Conservation (phyloP, 2,797 vertebrate species). For the Megalops cyprinoides region DNA sequence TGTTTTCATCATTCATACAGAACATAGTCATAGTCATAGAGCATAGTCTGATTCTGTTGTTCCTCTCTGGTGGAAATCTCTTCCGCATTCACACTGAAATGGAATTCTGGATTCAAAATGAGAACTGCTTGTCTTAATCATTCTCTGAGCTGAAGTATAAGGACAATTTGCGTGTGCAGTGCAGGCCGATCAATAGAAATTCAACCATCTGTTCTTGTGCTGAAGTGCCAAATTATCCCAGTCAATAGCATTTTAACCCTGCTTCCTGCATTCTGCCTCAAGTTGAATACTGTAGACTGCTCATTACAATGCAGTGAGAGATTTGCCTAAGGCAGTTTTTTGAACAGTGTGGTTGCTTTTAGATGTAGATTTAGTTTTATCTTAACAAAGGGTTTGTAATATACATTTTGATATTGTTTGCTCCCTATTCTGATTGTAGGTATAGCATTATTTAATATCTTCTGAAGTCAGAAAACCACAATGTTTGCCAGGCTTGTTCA, state of each 20-base stretch:
- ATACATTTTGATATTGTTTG: background rate
- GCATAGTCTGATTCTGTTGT: background rate
- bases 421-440: conserved; percentile 8
- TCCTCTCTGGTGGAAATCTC: background rate
- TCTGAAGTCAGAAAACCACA: conserved; percentile 1
- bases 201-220: conserved; percentile 1
- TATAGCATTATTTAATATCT: background rate
- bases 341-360: background rate
- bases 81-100: background rate
- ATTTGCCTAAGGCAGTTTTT: background rate
- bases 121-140: background rate
- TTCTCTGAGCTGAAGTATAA: background rate
- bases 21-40: no score
- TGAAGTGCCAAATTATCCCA: conserved; percentile 17
- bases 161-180: background rate
- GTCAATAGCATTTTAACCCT: conserved; percentile 7
- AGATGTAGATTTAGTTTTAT: background rate
- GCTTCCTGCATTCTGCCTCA: background rate
- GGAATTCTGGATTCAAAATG: background rate
- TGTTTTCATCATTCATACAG: background rate
- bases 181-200: background rate
- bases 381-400: background rate
- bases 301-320: background rate
- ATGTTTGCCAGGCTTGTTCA: background rate
- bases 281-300: background rate